These are phyloP conservation scores for Eilema caniola DNA, from an alignment of 2,888 invertebrate genomes.

Conservation along the genomic window DNA sequence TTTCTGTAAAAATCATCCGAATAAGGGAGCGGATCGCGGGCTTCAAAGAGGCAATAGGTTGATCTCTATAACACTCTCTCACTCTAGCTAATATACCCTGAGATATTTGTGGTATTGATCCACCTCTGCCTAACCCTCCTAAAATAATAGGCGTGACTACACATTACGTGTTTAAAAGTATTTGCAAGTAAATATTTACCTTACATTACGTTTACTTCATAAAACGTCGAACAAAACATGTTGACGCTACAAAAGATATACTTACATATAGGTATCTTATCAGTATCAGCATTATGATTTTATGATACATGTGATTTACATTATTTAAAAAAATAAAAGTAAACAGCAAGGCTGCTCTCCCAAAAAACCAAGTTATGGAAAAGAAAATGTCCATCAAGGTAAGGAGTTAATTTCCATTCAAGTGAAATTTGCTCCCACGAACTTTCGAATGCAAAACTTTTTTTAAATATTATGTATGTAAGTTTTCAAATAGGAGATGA, in stretches of 20 bases:
- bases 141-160: too few relatives aligned
- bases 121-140: too few relatives aligned
- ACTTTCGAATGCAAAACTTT: neutral
- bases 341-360: neutral
- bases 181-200: neutral
- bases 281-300: too few relatives aligned
- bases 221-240: neutral
- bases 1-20: too few relatives aligned
- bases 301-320: too few relatives aligned
- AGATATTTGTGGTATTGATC: too few relatives aligned
- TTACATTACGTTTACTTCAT: neutral
- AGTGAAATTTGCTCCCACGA: neutral
- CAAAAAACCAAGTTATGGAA: neutral
- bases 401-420: neutral
- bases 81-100: too few relatives aligned
- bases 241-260: neutral
- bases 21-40: too few relatives aligned
- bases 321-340: too few relatives aligned
- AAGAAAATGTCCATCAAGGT: too few relatives aligned
- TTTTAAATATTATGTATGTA: neutral
- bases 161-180: neutral
- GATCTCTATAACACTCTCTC: too few relatives aligned
- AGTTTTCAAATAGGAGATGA: neutral
- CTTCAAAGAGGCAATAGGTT: too few relatives aligned
- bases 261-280: neutral